Base-by-base conservation (phyloP, 2,113 vertebrate genomes). In the Labeo catla region DNA sequence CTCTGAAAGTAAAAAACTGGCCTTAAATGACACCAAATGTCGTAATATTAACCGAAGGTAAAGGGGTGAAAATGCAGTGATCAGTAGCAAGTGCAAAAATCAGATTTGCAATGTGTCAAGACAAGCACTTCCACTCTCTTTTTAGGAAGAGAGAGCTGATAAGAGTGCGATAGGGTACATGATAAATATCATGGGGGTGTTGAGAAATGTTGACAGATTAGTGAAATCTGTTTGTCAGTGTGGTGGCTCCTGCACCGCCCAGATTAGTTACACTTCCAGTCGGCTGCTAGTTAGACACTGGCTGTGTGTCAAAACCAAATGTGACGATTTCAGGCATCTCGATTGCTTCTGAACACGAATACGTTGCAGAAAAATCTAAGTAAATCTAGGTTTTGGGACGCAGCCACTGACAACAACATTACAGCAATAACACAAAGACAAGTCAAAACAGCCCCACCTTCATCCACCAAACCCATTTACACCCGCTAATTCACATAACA, bases 191-290 rank as follows among this genome's bases (percentile, higher is more conserved):
- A 59, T 0, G 12, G 10, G 28, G 47, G 65, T 57, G 82, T 57
- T 59, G 50, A 28, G 16, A 59, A 73, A 83, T 83, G 50, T 83
- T 84, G 82, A 84, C 82, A 84, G 82, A 84, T 84, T 84, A 84
- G 52, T 54, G 50, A 39, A 73, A 84, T 59, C 68, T 73, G 36
- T 73, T 57, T 74, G 34, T 59, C 68, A 43, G 68, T 28, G 13
- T 59, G 66, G 13, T 45, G 21, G 66, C 82, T 28, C 16, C 50
- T 72, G 50, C 36, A 84, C 82, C 68, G 73, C 66, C 68, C 82
- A 72, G 82, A 84, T 73, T 57, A 84, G 50, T 73, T 45, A 73
- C 50, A 84, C 50, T 59, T 73, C 11, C 34, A 68, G 65, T 70
- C 47, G 15, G 49, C 59, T 81, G n/a, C 43, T 81, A 47, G 59